Conservation (phyloP, 2,888 invertebrate species). For the Caenorhabditis sinica region DNA sequence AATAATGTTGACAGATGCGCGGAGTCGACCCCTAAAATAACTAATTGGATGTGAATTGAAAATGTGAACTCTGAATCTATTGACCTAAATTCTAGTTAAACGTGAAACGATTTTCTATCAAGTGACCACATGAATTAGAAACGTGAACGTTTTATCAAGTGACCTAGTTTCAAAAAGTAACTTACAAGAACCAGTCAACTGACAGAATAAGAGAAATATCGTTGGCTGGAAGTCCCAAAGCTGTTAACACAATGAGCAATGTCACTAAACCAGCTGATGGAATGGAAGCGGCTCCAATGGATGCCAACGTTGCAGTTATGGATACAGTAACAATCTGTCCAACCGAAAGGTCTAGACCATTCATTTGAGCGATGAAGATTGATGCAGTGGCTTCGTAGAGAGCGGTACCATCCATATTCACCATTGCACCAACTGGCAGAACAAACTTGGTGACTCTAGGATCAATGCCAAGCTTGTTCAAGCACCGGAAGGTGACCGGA, state of each 20-base stretch:
- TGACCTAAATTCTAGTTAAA: too few species aligned
- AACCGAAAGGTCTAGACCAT: slow-evolving; percentile 89
- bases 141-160: too few species aligned
- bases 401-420: slow-evolving; percentile 88
- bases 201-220: slow-evolving; percentile 85
- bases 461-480: slow-evolving; percentile 87
- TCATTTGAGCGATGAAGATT: slow-evolving; percentile 93
- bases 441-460: slow-evolving; percentile 87
- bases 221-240: slow-evolving; percentile 85
- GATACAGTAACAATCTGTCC: slow-evolving; percentile 92
- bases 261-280: slow-evolving; percentile 83
- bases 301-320: slow-evolving; percentile 96
- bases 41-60: too few species aligned
- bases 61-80: too few species aligned
- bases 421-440: slow-evolving; percentile 85
- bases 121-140: too few species aligned
- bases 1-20: slow-evolving; percentile 91
- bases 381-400: slow-evolving; percentile 93
- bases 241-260: slow-evolving; percentile 85
- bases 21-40: slow-evolving; percentile 88
- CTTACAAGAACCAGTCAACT: slow-evolving; percentile 86
- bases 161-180: slow-evolving; percentile 50
- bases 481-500: slow-evolving; percentile 87
- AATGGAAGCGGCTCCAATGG: slow-evolving; percentile 97
- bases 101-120: too few species aligned